Conservation (phyloP, 2,888 invertebrate species). For the Hoplodrina blanda region DNA sequence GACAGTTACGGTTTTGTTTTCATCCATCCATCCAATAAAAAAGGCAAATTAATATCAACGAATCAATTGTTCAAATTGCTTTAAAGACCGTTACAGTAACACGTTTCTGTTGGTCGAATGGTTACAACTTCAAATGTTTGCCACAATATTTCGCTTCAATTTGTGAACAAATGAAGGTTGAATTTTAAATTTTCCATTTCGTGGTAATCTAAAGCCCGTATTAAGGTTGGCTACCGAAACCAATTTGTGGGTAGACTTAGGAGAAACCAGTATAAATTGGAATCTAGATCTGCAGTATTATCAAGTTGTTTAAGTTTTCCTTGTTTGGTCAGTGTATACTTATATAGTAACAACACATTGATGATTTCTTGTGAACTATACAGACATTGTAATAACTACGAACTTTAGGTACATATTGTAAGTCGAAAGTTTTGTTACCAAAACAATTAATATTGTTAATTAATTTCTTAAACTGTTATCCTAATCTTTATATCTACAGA, state of each 20-base stretch:
- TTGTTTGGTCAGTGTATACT: slow-evolving; percentile 22
- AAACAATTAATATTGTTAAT: background rate
- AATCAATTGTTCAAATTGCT: slow-evolving; percentile 44
- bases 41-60: slow-evolving; percentile 32
- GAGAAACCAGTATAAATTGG: slow-evolving; percentile 32
- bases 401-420: slow-evolving; percentile 6
- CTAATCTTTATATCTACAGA: too few relatives aligned
- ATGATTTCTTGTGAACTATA: slow-evolving; percentile 25
- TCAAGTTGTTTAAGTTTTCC: slow-evolving; percentile 9
- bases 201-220: slow-evolving; percentile 45
- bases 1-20: slow-evolving; percentile 16
- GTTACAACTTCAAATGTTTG: slow-evolving; percentile 34
- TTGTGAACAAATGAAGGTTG: slow-evolving; percentile 42
- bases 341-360: slow-evolving; percentile 15
- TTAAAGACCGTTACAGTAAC: slow-evolving; percentile 9
- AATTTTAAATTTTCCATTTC: slow-evolving; percentile 50
- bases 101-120: slow-evolving; percentile 19
- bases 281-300: slow-evolving; percentile 5
- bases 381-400: slow-evolving; percentile 20
- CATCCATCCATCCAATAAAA: slow-evolving; percentile 27
- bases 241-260: slow-evolving; percentile 51
- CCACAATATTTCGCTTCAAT: slow-evolving; percentile 33
- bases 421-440: background rate
- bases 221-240: slow-evolving; percentile 39
- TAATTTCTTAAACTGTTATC: background rate